Evolutionary conservation across 2,797 vertebrate species (phyloP).

Genomic region (Gallinago nigripennis): DNA sequence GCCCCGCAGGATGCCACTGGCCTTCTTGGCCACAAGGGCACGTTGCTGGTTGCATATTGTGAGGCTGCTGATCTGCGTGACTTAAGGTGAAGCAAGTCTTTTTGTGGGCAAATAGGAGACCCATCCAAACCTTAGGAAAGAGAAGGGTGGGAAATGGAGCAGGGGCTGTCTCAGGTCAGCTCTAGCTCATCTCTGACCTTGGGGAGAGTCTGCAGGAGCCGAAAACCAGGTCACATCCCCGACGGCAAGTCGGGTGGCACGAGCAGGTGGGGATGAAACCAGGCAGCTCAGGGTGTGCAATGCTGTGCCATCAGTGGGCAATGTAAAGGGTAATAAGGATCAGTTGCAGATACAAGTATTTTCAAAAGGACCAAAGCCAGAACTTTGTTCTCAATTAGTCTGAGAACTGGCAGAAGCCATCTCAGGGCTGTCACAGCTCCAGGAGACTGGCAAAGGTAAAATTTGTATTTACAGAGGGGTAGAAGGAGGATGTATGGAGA

Average conservation of each 20-base stretch:
- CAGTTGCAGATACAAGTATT: neutral
- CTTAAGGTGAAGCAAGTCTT: neutral
- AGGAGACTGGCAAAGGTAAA: neutral
- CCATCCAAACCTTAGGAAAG: neutral
- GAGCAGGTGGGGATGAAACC: neutral
- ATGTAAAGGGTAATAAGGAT: neutral
- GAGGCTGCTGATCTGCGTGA: neutral
- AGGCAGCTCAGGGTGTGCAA: neutral
- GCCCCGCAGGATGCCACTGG: too few relatives aligned
- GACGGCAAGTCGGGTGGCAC: rapidly evolving
- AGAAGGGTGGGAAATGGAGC: neutral
- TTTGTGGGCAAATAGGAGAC: neutral
- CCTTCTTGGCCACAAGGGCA: too few relatives aligned
- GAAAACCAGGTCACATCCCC: neutral
- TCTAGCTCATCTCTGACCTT: neutral
- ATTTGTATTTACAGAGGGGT: neutral
- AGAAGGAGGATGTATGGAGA: neutral
- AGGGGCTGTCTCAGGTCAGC: neutral
- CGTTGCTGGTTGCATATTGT: neutral
- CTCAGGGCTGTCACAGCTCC: neutral
- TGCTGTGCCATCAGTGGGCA: neutral
- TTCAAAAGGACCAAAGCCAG: neutral
- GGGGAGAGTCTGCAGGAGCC: neutral
- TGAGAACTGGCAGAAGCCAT: neutral
- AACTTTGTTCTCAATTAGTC: neutral